Percentiles rank a stretch among this genome's conserved stretches.
phyloP scores from a whole-genome alignment of 2,888 invertebrate species.

The Drosophila infuscata region DNA sequence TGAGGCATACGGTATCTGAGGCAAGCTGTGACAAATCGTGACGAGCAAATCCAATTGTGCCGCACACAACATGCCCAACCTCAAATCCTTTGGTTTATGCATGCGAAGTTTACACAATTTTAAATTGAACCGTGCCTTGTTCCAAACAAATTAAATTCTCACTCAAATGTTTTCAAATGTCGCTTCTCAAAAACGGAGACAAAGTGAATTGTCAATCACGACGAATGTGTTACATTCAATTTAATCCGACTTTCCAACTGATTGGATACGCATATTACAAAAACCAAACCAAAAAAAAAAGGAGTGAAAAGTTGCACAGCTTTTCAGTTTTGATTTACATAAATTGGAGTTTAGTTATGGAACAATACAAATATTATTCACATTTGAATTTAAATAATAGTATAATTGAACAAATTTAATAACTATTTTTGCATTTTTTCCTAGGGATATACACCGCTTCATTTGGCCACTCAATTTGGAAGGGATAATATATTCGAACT shows the following conservation, averaged over 20 bases:
- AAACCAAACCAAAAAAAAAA: neutral
- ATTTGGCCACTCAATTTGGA: slow-evolving; percentile 96
- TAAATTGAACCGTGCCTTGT: slow-evolving; percentile 78
- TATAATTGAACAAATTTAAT: neutral
- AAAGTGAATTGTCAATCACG: slow-evolving; percentile 81
- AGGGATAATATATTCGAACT: slow-evolving; percentile 94
- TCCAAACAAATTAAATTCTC: slow-evolving; percentile 74
- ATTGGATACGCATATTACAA: slow-evolving; percentile 60
- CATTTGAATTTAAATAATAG: neutral
- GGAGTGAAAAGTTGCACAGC: slow-evolving; percentile 1
- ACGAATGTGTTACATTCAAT: slow-evolving; percentile 46
- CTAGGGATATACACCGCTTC: slow-evolving; percentile 97
- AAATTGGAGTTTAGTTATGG: neutral
- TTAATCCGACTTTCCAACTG: slow-evolving; percentile 33
- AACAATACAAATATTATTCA: neutral
- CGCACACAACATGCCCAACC: slow-evolving; percentile 53
- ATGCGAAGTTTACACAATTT: slow-evolving; percentile 74
- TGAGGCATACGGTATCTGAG: slow-evolving; percentile 19
- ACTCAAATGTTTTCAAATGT: slow-evolving; percentile 72
- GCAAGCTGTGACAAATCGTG: slow-evolving; percentile 77
- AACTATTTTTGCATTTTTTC: slow-evolving; percentile 75
- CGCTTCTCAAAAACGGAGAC: slow-evolving; percentile 61
- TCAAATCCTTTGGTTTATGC: slow-evolving; percentile 58
- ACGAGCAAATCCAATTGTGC: slow-evolving; percentile 72
- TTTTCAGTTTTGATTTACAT: neutral